Conservation (phyloP, 2,113 vertebrate species). For the Conger conger region DNA sequence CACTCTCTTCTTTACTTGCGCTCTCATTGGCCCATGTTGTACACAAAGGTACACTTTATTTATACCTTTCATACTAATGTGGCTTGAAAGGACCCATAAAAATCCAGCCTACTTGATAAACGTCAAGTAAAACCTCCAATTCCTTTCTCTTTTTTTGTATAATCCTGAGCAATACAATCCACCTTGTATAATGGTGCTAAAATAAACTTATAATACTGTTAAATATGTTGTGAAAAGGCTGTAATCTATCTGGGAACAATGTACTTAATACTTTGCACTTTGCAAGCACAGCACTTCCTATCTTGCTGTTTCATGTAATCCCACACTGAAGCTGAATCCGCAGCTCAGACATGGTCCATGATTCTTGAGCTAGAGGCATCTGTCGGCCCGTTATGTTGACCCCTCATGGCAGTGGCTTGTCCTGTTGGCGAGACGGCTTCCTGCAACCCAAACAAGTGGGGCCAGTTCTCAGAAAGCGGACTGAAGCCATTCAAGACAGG, state of each 20-base stretch:
- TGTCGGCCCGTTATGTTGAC: not conserved
- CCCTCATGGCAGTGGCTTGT: not conserved
- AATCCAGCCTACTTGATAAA: not conserved
- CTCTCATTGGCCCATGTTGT: not conserved
- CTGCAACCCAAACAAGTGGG: conserved; percentile 39
- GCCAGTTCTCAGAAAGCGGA: conserved; percentile 31
- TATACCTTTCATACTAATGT: not conserved
- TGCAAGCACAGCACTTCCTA: not conserved
- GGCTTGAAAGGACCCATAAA: not conserved
- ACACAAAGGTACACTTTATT: not conserved
- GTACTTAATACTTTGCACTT: not conserved
- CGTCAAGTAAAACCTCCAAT: no score
- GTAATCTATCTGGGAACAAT: not conserved
- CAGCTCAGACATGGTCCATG: not conserved
- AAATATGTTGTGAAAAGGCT: not conserved
- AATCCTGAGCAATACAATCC: not conserved
- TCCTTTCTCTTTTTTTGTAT: no score
- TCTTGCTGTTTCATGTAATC: not conserved
- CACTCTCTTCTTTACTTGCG: not conserved
- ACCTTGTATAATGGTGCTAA: no score
- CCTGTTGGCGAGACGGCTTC: not conserved
- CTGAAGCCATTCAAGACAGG: conserved; percentile 26
- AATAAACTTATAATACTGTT: not conserved
- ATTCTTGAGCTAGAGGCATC: not conserved
- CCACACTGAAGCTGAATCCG: not conserved